A percentile compares a stretch with the other conserved stretches of the same genome.
Evolutionary conservation across 1,140 invertebrate species (phyloP).

Genomic region (Drosophila bipectinata): DNA sequence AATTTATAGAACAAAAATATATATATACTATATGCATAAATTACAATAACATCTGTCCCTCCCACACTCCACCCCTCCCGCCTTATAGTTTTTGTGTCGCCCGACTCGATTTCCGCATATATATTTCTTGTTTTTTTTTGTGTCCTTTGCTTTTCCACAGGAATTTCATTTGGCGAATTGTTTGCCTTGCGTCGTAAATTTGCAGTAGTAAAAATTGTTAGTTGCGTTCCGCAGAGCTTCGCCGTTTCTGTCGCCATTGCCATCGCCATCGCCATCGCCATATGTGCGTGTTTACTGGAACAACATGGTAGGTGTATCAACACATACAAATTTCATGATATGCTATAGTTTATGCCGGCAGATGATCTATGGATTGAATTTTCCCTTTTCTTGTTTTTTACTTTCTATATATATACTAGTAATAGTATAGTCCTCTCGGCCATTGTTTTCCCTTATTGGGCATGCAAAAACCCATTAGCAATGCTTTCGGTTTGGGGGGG

Average conservation of each 20-base stretch:
- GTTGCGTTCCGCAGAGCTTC: conserved; percentile 20
- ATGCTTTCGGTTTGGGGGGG: not conserved
- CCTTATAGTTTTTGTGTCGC: conserved; percentile 18
- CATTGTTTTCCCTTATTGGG: conserved; percentile 47
- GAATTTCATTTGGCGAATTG: conserved; percentile 78
- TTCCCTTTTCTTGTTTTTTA: conserved; percentile 32
- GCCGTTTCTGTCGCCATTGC: not conserved
- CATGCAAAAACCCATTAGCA: conserved; percentile 76
- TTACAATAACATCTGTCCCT: conserved; percentile 72
- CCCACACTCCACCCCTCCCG: not conserved
- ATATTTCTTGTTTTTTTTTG: conserved; percentile 20
- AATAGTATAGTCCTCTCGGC: not conserved
- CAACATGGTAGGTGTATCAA: conserved; percentile 67
- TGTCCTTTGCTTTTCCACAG: conserved; percentile 19
- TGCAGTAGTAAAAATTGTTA: conserved; percentile 61
- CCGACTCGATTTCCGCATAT: conserved; percentile 25
- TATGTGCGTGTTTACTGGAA: conserved; percentile 75
- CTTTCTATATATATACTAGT: not conserved
- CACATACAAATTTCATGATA: conserved; percentile 77
- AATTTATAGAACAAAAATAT: conserved; percentile 53
- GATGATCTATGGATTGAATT: conserved; percentile 73
- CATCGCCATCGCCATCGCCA: conserved; percentile 18
- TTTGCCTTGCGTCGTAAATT: conserved; percentile 73
- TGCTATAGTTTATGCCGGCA: conserved; percentile 72
- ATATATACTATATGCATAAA: conserved; percentile 60